Evolutionary conservation across 2,888 invertebrate genomes (phyloP), one percentile per base, ranked within the genome.

Genomic region (Xylota segnis): DNA sequence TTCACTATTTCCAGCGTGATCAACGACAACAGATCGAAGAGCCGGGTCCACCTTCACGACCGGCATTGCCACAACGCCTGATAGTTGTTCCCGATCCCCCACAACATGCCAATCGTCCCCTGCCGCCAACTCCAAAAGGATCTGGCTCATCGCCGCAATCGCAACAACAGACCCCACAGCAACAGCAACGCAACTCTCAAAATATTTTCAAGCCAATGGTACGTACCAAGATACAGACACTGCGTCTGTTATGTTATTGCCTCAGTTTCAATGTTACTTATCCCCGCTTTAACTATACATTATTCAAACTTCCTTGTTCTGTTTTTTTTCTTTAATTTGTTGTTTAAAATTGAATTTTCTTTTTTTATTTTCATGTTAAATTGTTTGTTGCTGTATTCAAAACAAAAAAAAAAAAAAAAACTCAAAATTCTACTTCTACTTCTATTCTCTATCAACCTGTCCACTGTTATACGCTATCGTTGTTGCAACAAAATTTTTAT

Each of bases 41-140:
- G 91, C 97, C 97, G 32, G 97, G 96, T 88, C 97, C 97, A 88
- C 97, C 97, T 56, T 96, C 97, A 87, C 94, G 97, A 91, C 97
- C 97, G 83, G 96, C 97, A 88, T 95, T 97, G 92, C 97, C 97
- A 90, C 97, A 97, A 93, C 95, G 97, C 93, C 95, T 97, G 91
- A 97, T 97, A 90, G 96, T 97, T 91, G 97, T 97, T 91, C 97
- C 97, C 90, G 98, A 98, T 93, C 97, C 97, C 88, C 96, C 95
- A 91, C 95, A 95, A 68, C 92, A 92, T 88, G 89, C 90, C 65
- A 90, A 90, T 89, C 96, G 96, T 92, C 97, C 97, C 84, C 93
- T 97, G 90, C 97, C 97, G 59, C 97, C 97, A 27, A 96, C 97
- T 78, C 97, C 97, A 12, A 95, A 96, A 90, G 96, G 94, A 37